Base-by-base conservation (phyloP, 2,888 invertebrate genomes). In the Leptura quadrifasciata region DNA sequence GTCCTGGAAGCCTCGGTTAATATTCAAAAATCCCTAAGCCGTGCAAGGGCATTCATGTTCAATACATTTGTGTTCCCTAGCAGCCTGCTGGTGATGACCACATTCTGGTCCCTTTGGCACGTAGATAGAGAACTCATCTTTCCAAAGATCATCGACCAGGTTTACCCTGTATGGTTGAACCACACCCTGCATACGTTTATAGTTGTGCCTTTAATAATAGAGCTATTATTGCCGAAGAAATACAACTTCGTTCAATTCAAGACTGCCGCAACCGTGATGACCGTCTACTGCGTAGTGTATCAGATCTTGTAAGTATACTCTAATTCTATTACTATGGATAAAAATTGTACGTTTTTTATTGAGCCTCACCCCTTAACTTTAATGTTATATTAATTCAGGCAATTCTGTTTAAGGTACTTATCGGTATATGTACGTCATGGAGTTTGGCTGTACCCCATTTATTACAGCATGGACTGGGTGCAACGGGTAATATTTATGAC, bases 111-210 rank as follows among this genome's bases (percentile, higher is more conserved):
- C 0, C 79, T 92, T 0, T 92, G 90, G 89, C 85, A 87, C 58
- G 89, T 91, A 60, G 91, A 92, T 82, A 89, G 92, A 0, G 92
- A 92, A 86, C 88, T 92, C 83, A 91, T 92, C 35, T 92, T 91
- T 86, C 92, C 92, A 0, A 80, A 83, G 73, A 87, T 90, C 12
- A 89, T 91, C 83, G 92, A 92, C 81, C 83, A 86, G 68, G 88
- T 92, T 15, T 89, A 92, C 0, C 92, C 92, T 0, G 88, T 89
- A 87, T 92, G 91, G 91, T 89, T 92, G 84, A 93, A 92, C 87
- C 92, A 92, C 79, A 90, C 91, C 76, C 89, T 92, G 35, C 93
- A 93, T 85, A 91, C 92, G 0, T 90, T 90, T 82, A 91, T 92
- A 64, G 79, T 90, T 0, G 84, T 91, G 0, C 89, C 92, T 17